These are phyloP conservation scores for Orchesellides sinensis DNA, from an alignment of 2,888 invertebrate species.

Conservation along the genomic window DNA sequence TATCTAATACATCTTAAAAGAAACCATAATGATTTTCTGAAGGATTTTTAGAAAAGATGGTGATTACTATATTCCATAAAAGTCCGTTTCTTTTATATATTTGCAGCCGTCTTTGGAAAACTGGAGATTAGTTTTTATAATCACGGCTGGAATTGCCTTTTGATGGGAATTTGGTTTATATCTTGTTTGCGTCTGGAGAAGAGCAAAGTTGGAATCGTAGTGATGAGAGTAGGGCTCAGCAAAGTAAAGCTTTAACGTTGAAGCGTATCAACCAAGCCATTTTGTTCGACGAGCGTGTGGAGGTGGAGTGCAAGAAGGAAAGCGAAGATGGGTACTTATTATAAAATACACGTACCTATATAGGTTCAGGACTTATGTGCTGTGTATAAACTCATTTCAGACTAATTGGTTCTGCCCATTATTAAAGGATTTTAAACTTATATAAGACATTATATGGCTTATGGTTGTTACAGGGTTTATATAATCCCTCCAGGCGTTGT, in stretches of 20 bases:
- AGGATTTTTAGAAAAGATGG: background rate
- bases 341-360: slow-evolving; percentile 23
- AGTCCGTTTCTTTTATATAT: slow-evolving; percentile 42
- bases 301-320: slow-evolving; percentile 24
- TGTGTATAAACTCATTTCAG: too few relatives aligned
- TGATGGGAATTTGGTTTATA: slow-evolving; percentile 79
- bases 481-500: too few relatives aligned
- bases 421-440: too few relatives aligned
- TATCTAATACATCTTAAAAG: too few relatives aligned
- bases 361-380: too few relatives aligned
- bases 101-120: slow-evolving; percentile 81
- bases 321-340: background rate
- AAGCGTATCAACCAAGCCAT: slow-evolving; percentile 20
- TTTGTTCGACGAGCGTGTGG: slow-evolving; percentile 20
- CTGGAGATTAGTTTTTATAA: slow-evolving; percentile 82
- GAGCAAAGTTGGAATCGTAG: slow-evolving; percentile 81
- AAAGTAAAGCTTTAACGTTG: background rate
- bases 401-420: too few relatives aligned
- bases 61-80: background rate
- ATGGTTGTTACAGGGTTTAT: too few relatives aligned
- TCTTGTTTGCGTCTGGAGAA: slow-evolving; percentile 80
- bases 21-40: too few relatives aligned
- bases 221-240: background rate
- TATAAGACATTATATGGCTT: too few relatives aligned
- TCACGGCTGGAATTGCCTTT: slow-evolving; percentile 79